A percentile compares a stretch with the other conserved stretches of the same genome.
phyloP scores from a whole-genome alignment of 2,888 invertebrate genomes.

The Luffia ferchaultella region DNA sequence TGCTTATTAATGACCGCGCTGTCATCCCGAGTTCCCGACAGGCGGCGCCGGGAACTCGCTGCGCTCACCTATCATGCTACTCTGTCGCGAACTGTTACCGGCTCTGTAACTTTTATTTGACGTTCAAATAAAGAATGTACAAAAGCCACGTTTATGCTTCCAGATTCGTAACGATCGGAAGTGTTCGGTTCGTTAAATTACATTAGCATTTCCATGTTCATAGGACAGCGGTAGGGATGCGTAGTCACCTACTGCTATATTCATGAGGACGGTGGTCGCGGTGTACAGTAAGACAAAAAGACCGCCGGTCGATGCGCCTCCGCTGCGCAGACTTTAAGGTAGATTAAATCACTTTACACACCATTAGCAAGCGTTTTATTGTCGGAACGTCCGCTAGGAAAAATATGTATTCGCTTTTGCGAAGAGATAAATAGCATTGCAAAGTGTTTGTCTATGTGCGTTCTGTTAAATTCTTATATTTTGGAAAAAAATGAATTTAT shows the following conservation, averaged over 20 bases:
- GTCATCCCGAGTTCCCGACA: slow-evolving; percentile 1
- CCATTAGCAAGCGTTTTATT: slow-evolving; percentile 37
- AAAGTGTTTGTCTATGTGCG: background rate
- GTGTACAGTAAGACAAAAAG: slow-evolving; percentile 9
- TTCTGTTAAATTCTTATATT: background rate
- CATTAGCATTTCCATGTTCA: slow-evolving; percentile 12
- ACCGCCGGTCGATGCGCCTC: slow-evolving; percentile 5
- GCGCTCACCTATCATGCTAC: no score
- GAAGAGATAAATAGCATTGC: slow-evolving; percentile 1
- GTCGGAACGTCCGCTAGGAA: slow-evolving; percentile 18
- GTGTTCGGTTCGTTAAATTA: slow-evolving; percentile 11
- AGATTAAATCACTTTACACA: slow-evolving; percentile 48
- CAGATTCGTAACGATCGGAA: slow-evolving; percentile 4
- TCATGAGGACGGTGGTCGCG: slow-evolving; percentile 8
- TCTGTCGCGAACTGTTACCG: no score
- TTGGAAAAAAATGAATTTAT: no score
- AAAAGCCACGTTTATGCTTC: no score
- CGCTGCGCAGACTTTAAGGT: slow-evolving; percentile 28
- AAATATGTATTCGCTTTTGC: slow-evolving; percentile 10
- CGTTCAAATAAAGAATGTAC: no score
- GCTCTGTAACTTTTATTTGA: no score
- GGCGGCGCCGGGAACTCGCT: no score
- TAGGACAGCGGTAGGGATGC: slow-evolving; percentile 5
- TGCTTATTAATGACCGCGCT: slow-evolving; percentile 20
- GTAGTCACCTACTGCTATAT: slow-evolving; percentile 10